Conservation (phyloP, 2,888 invertebrate genomes). For the Plemyria rubiginata region DNA sequence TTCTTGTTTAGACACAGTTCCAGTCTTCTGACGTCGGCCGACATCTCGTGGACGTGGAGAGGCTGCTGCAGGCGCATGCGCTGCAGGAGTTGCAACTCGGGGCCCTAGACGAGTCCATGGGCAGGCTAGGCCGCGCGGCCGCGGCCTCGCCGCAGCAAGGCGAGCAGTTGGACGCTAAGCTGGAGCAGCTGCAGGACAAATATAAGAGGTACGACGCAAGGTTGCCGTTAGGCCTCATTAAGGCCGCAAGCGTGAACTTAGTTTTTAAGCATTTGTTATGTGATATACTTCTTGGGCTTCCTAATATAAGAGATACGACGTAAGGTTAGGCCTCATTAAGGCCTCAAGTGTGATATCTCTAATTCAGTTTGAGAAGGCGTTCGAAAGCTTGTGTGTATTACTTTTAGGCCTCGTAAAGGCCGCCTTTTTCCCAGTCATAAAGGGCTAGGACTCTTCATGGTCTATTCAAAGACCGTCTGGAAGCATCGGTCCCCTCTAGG, state of each 20-base stretch:
- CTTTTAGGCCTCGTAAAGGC: not conserved
- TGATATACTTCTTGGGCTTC: no score
- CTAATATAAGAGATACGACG: conserved; percentile 92
- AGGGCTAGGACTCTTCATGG: not conserved
- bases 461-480: not conserved
- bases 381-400: not conserved
- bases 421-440: not conserved
- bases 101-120: conserved; percentile 93
- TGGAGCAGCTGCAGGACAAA: conserved; percentile 91
- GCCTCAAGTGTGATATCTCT: not conserved
- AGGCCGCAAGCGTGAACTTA: not conserved
- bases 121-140: conserved; percentile 88
- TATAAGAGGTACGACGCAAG: no score
- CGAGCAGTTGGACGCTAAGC: conserved; percentile 89
- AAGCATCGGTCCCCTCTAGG: no score
- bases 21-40: conserved; percentile 95
- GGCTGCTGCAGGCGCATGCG: conserved; percentile 96
- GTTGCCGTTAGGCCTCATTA: not conserved
- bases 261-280: no score
- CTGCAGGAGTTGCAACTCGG: conserved; percentile 96
- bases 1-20: conserved; percentile 83
- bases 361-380: no score
- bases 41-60: conserved; percentile 97
- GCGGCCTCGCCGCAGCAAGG: conserved; percentile 81
- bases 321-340: not conserved